Evolutionary conservation across 2,888 invertebrate species (phyloP), one percentile per base, ranked within the genome.

Genomic region (Diloba caeruleocephala): DNA sequence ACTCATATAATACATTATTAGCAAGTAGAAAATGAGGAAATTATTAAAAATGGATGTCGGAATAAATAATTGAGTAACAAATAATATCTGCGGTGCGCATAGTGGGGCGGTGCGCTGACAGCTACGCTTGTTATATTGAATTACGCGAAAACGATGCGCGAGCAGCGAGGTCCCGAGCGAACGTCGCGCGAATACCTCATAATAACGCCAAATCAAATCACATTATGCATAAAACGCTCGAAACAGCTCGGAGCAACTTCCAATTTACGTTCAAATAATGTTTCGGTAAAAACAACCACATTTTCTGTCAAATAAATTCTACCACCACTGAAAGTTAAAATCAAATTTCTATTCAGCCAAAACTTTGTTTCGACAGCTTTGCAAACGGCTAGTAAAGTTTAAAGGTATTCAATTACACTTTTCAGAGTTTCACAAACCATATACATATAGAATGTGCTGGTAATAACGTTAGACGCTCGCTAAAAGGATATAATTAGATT

Each of bases 381-480:
- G 53, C 69, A 77, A 78, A 79, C 74, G 75, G 74, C 76, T 74
- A 74, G 72, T 60, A 74, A 72, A 81, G 78, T 79, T 80, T 67
- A 76, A 78, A 63, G 67, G 73, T 76, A 78, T 81, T 79, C 78
- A 81, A 84, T 84, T 82, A 77, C 52, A 59, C 61, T 73, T 71
- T 61, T 67, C 45, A 36, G 70, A 76, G 71, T 76, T 82, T 71
- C 50, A 60, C 64, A 68, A 70, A 76, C 56, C 71, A 62, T 73
- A 64, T 64, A 69, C 52, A 64, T 60, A 53, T 61, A 56, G 50
- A 63, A 57, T 55, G 52, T 52, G 52, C 63, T 48, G 60, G 61
- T 65, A 60, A 52, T 61, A 39, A 61, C 32, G 8, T 28, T 28
- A 8, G 17, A n/a, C n/a, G n/a, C 32, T 26, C 19, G 29, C 41